Evolutionary conservation across 2,888 invertebrate genomes (phyloP).

Genomic region (Conchocele bisecta): DNA sequence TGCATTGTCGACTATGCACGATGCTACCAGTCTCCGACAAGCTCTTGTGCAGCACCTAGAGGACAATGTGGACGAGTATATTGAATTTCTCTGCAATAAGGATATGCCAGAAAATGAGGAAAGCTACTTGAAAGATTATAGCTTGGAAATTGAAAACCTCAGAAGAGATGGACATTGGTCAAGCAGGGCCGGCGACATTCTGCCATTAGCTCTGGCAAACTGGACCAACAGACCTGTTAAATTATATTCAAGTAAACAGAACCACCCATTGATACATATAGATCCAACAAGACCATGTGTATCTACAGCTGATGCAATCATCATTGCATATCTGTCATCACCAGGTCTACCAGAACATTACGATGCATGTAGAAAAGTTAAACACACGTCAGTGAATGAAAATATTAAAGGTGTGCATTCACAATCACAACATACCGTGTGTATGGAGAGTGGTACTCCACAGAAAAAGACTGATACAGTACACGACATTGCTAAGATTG

Average conservation of each 20-base stretch:
- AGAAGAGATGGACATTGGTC: neutral
- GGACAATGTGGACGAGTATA: too few relatives aligned
- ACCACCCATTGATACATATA: neutral
- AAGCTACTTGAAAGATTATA: neutral
- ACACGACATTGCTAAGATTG: too few relatives aligned
- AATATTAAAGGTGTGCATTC: neutral
- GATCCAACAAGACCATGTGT: neutral
- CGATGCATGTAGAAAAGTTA: constrained; percentile 1
- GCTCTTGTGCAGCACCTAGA: too few relatives aligned
- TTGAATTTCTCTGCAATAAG: too few relatives aligned
- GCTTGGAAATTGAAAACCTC: neutral
- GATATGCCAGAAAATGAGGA: neutral
- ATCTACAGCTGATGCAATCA: neutral
- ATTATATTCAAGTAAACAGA: constrained; percentile 8
- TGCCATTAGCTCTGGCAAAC: constrained; percentile 13
- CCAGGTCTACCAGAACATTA: constrained; percentile 19
- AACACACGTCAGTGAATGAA: too few relatives aligned
- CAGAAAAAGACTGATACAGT: too few relatives aligned
- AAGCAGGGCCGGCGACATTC: constrained; percentile 3
- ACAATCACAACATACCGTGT: too few relatives aligned
- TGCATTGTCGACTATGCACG: too few relatives aligned
- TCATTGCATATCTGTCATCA: constrained; percentile 8
- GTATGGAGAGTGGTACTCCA: too few relatives aligned
- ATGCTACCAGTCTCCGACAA: too few relatives aligned
- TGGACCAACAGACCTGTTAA: neutral